Conservation (phyloP, 2,888 invertebrate genomes). For the Oscheius onirici region DNA sequence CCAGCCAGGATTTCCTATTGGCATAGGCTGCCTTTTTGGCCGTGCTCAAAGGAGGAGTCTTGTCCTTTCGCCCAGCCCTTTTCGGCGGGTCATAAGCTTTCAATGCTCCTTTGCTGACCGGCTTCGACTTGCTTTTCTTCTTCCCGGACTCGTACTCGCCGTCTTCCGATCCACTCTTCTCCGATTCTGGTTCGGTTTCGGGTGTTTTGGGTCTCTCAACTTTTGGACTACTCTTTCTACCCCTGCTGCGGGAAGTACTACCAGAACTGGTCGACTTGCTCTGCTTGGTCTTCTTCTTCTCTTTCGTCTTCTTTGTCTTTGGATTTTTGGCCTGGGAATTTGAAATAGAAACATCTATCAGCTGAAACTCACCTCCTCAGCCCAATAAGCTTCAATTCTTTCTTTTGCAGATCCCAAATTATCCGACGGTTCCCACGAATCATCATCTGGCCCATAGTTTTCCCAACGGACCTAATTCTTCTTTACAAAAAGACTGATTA, state of each 20-base stretch:
- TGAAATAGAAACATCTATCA: background rate
- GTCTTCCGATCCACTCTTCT: conserved; percentile 3
- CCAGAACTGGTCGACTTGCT: background rate
- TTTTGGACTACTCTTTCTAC: background rate
- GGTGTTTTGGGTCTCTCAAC: background rate
- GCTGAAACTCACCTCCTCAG: background rate
- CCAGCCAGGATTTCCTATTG: conserved; percentile 9
- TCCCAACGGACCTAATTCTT: conserved; percentile 51
- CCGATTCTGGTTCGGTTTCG: conserved; percentile 1
- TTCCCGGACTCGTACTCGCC: background rate
- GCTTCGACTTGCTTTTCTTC: conserved; percentile 4
- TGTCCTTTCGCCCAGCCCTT: background rate
- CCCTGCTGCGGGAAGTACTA: background rate
- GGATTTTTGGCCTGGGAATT: background rate
- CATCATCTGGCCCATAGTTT: conserved; percentile 47
- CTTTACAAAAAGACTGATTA: background rate
- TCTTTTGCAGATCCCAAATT: conserved; percentile 39
- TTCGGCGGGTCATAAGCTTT: conserved; percentile 16
- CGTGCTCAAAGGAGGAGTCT: background rate
- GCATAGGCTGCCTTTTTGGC: background rate
- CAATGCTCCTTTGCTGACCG: conserved; percentile 14
- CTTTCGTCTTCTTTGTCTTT: background rate
- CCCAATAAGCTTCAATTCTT: conserved; percentile 22
- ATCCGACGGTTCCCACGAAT: conserved; percentile 58
- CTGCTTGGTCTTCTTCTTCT: background rate